These are phyloP conservation scores for Tachystola acroxantha DNA, from an alignment of 2,888 invertebrate genomes.

Conservation along the genomic window DNA sequence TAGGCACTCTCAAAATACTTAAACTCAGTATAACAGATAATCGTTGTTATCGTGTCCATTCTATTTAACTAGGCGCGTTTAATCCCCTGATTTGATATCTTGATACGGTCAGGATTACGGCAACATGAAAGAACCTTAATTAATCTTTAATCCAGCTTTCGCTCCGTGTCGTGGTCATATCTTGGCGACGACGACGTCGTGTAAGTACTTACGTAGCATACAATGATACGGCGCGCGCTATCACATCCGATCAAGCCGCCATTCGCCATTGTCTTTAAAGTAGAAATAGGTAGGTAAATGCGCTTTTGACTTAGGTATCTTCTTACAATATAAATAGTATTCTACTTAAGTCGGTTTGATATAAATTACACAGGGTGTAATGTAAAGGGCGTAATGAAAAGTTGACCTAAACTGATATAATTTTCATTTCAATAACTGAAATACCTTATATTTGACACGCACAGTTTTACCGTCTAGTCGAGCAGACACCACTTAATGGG, in stretches of 20 bases:
- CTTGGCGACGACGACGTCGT: no score
- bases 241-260: conserved; percentile 2
- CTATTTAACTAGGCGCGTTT: conserved; percentile 67
- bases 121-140: conserved; percentile 73
- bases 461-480: no score
- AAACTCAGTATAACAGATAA: conserved; percentile 44
- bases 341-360: no score
- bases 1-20: conserved; percentile 14
- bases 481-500: no score
- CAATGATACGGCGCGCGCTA: conserved; percentile 2
- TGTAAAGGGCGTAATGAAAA: no score
- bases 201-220: conserved; percentile 29
- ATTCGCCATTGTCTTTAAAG: conserved; percentile 4
- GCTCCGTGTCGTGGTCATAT: conserved; percentile 56
- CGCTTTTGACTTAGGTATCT: no score
- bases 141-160: conserved; percentile 71
- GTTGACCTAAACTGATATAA: no score
- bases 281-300: no score
- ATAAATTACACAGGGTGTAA: no score
- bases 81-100: conserved; percentile 73
- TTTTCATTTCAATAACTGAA: no score
- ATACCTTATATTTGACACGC: no score
- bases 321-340: no score
- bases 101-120: conserved; percentile 73
- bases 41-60: conserved; percentile 64